Evolutionary conservation across 2,888 invertebrate genomes (phyloP), one percentile per base, ranked within the genome.

Genomic region (Hedychridium roseum): DNA sequence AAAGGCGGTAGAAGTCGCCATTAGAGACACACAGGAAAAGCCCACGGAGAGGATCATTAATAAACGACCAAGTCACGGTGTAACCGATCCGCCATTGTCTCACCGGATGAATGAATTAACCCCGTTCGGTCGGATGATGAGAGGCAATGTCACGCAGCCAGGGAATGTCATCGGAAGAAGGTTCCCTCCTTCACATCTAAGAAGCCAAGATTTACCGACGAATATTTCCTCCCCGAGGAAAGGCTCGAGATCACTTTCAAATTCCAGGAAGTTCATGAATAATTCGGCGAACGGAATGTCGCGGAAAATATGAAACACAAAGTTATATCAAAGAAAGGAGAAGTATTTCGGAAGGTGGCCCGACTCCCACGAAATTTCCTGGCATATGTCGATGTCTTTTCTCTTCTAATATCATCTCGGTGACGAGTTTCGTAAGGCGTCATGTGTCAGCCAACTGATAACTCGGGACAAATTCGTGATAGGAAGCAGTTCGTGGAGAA

Each of bases 1-100:
- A 42, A 60, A 57, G 48, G 50, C 18, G 36, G n/a, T 23, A 23
- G 18, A 17, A 38, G 23, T 51, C 49, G 54, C 51, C 51, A 49
- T 60, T 58, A 52, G 43, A 45, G 42, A 56, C 47, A 35, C 47
- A 16, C 44, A 45, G 49, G 51, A 54, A 57, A 58, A 58, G 51
- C 50, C 55, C n/a, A n/a, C 57, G 62, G 43, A 43, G 49, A 42
- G 53, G 57, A 67, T 72, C 72, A 73, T 74, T 73, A 73, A 74
- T 74, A 75, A 73, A 73, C 69, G 64, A 63, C 54, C 60, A 52
- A 68, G 66, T 73, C 71, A 69, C 55, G 60, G 64, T 64, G 68
- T 69, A 68, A 74, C 60, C 64, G 67, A 73, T 70, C 63, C 61
- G 61, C 66, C 67, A 69, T 73, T 73, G 71, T 73, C 62, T 69